These are phyloP conservation scores for Alouatta palliata DNA, from an alignment of 2,113 vertebrate species.

Conservation along the genomic window DNA sequence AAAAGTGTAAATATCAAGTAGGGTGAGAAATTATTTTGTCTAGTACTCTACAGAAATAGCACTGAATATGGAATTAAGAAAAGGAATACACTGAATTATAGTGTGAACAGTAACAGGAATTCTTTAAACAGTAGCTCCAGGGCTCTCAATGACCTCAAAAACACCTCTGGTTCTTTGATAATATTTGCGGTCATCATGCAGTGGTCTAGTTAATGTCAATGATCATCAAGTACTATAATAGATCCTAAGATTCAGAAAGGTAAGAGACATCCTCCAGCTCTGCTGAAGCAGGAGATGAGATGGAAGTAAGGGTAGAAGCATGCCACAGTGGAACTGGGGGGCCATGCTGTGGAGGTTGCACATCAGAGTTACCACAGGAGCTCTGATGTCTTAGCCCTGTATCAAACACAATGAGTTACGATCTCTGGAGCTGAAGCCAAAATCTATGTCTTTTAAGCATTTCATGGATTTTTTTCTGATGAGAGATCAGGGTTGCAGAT, in stretches of 20 bases:
- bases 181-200: background rate
- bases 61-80: conserved; percentile 49
- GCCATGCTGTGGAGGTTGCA: background rate
- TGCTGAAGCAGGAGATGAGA: background rate
- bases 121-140: conserved; percentile 40
- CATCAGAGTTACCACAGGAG: background rate
- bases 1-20: conserved; percentile 69
- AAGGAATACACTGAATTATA: conserved; percentile 35
- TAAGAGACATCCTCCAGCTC: background rate
- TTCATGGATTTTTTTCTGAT: conserved; percentile 48
- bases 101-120: conserved; percentile 15
- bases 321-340: background rate
- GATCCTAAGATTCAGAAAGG: background rate
- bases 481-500: conserved; percentile 34
- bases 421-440: background rate
- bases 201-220: background rate
- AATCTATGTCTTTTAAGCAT: conserved; percentile 9
- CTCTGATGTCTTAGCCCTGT: background rate
- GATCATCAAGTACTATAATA: background rate
- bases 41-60: conserved; percentile 64
- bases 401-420: background rate
- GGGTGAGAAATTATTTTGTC: conserved; percentile 64
- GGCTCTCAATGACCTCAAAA: conserved; percentile 23
- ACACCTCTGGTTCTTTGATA: conserved; percentile 27
- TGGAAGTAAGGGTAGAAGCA: background rate